Percentiles rank a stretch among this genome's conserved stretches.
Evolutionary conservation across 2,888 invertebrate species (phyloP).

Genomic region (Ophion obscuratus): DNA sequence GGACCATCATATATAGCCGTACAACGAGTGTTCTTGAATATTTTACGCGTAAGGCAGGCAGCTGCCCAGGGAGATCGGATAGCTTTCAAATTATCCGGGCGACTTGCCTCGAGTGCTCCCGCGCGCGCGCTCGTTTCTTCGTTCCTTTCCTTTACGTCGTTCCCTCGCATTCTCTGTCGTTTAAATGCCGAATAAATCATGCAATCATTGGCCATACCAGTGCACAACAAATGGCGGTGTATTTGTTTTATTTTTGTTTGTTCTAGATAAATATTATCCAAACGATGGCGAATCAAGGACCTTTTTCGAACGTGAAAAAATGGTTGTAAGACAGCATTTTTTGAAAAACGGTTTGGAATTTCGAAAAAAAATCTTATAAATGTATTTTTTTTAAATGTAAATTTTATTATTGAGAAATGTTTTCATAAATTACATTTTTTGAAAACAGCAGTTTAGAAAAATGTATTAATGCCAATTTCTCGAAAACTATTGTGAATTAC

Average conservation of each 20-base stretch:
- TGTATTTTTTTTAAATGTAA: background rate
- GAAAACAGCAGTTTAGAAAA: too few species aligned
- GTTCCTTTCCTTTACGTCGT: conserved; percentile 46
- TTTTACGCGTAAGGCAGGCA: conserved; percentile 83
- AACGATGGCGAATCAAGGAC: too few species aligned
- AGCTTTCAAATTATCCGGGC: conserved; percentile 84
- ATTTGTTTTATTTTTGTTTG: conserved; percentile 1
- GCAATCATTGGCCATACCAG: conserved; percentile 39
- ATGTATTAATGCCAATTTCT: too few species aligned
- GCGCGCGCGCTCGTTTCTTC: conserved; percentile 63
- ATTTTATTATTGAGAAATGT: too few species aligned
- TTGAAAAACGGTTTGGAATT: background rate
- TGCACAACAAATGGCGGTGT: background rate
- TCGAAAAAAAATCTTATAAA: background rate
- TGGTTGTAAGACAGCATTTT: background rate
- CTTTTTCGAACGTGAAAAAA: background rate
- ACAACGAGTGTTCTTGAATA: conserved; percentile 78
- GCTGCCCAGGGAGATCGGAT: conserved; percentile 82
- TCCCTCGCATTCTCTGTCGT: conserved; percentile 51
- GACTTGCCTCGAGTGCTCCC: conserved; percentile 81
- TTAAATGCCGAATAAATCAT: conserved; percentile 20
- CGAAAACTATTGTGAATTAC: too few species aligned
- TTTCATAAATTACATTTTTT: too few species aligned
- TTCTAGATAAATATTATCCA: background rate
- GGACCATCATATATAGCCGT: conserved; percentile 55